These are phyloP conservation scores for Leptobrachium ailaonicum DNA, from an alignment of 2,113 vertebrate genomes.

Conservation along the genomic window DNA sequence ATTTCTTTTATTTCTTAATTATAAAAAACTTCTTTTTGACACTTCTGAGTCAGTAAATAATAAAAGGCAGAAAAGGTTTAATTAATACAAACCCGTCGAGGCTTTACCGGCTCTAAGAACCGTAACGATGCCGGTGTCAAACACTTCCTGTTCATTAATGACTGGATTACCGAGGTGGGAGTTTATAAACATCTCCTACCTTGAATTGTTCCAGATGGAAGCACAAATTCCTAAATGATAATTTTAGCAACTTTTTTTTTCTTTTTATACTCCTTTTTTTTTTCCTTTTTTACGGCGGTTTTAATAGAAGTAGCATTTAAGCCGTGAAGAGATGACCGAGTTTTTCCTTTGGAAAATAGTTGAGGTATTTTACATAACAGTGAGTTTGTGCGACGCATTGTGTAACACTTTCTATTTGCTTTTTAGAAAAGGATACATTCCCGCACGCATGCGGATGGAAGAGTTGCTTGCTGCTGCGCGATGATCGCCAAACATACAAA, in stretches of 20 bases:
- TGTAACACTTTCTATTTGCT: neutral
- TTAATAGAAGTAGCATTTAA: conserved; percentile 14
- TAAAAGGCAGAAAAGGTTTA: neutral
- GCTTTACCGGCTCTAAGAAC: neutral
- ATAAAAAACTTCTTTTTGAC: neutral
- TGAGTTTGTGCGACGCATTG: neutral
- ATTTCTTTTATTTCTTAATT: no score
- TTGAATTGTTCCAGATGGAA: conserved; percentile 20
- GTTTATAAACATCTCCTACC: conserved; percentile 11
- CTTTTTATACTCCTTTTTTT: no score
- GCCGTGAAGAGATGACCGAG: neutral
- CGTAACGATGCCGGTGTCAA: neutral
- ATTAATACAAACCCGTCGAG: neutral
- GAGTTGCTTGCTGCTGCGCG: no score
- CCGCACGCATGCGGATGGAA: neutral
- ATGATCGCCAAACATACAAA: neutral
- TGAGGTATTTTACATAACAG: conserved; percentile 20
- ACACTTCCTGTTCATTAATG: neutral
- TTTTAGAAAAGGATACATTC: neutral
- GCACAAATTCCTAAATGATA: neutral
- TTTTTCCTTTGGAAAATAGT: conserved; percentile 15
- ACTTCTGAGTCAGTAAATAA: neutral
- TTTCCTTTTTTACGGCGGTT: neutral
- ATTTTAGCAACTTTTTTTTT: neutral
- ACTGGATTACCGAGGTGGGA: neutral